Base-by-base conservation (phyloP, 2,888 invertebrate species). In the Tanypteryx hageni region DNA sequence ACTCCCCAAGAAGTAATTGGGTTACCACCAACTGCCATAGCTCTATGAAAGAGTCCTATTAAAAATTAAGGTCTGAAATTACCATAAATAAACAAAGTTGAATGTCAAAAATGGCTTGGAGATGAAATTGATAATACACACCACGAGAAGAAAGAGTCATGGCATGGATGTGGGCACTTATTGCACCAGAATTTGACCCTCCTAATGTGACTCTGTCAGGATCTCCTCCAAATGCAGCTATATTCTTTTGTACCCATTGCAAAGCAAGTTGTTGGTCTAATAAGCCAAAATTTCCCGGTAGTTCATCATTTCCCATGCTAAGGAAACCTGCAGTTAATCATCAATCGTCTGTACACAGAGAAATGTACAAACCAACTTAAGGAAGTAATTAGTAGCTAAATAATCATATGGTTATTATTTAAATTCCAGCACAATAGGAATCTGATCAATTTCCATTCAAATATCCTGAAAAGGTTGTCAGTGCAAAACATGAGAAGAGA, bases 221-320 rank as follows among this genome's bases (percentile, higher is more conserved):
- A 68, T 92, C 86, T 13, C 92, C 92, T 57, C 92, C 92, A 81
- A 92, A 92, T 16, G 84, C 85, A n/a, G 86, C 92, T 57, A 92
- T 92, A 64, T 92, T 92, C 8, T 76, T 22, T 76, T 59, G 58
- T 14, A 92, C 64, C 92, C 92, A 92, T 57, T 92, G 86, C 22
- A 92, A 31, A 22, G 92, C 92, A 10, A 92, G 22, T 56, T 85
- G 85, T 44, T 92, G 92, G 56, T 92, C 92, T 56, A 85, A 56
- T 16, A 92, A 57, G 22, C 92, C 92, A 22, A 61, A 86, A 86
- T 92, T 92, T 27, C 76, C 68, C 2, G 86, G 92, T 5, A 64
- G 58, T 10, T 22, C 86, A 31, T 64, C 57, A 85, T 86, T 56
- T 76, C 85, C 92, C 56, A 68, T 86, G 16, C 86, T 92, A 14